Conservation (phyloP, 2,797 vertebrate genomes). For the Anabacerthia variegaticeps region DNA sequence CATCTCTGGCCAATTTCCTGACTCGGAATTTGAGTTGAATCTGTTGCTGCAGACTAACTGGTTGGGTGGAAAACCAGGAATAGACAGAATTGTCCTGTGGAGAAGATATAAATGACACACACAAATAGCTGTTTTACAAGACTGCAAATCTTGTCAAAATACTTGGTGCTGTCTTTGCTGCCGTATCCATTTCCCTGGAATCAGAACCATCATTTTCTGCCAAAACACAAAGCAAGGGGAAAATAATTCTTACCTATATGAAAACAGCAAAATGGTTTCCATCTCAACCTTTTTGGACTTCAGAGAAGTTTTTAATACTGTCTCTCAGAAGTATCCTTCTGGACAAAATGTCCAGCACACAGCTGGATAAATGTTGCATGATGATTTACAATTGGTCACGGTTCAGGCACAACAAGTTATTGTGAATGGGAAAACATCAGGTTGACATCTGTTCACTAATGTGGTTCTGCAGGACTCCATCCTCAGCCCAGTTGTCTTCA, state of each 20-base stretch:
- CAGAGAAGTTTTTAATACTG: not conserved
- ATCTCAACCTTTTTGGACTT: not conserved
- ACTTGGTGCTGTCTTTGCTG: not conserved
- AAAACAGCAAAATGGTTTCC: not conserved
- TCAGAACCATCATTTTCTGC: not conserved
- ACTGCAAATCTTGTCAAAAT: not conserved
- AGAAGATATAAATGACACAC: not conserved
- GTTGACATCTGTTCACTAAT: not conserved
- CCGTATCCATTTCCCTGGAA: accelerated
- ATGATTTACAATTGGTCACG: not conserved
- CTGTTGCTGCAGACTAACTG: not conserved
- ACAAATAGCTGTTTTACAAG: not conserved
- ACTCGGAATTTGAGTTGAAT: accelerated
- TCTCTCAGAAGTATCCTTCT: not conserved
- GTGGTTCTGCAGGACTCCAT: not conserved
- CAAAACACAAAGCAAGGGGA: not conserved
- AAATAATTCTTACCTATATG: not conserved
- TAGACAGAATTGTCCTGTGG: not conserved
- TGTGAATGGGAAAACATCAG: not conserved
- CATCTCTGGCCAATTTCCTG: not conserved
- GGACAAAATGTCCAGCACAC: not conserved
- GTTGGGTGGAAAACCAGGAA: not conserved
- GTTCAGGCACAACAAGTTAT: not conserved
- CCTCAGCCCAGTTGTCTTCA: not conserved
- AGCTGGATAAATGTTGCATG: not conserved